Conservation (phyloP, 2,113 vertebrate genomes). For the Phasianus colchicus region DNA sequence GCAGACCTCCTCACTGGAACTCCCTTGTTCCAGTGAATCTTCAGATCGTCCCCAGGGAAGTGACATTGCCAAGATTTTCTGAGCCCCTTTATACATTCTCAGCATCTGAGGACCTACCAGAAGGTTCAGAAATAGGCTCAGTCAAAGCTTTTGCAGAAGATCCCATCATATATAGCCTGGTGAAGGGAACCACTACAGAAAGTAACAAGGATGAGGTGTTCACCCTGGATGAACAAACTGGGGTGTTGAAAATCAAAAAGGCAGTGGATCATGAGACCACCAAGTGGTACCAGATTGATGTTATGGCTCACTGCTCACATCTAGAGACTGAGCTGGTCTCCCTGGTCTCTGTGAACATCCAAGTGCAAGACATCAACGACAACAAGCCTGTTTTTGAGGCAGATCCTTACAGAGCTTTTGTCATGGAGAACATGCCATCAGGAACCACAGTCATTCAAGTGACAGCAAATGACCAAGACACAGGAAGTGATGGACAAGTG, state of each 20-base stretch:
- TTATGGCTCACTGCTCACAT: constrained; percentile 90
- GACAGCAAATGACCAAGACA: constrained; percentile 95
- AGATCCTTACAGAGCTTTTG: constrained; percentile 90
- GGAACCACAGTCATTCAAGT: constrained; percentile 96
- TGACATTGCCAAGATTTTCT: constrained; percentile 91
- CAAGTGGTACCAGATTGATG: constrained; percentile 95
- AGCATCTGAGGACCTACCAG: constrained; percentile 89
- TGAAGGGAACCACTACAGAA: constrained; percentile 92
- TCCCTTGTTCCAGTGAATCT: constrained; percentile 89
- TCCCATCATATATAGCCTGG: constrained; percentile 95
- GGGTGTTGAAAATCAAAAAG: constrained; percentile 89
- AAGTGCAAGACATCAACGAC: constrained; percentile 96
- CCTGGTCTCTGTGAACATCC: constrained; percentile 91
- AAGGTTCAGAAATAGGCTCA: constrained; percentile 91
- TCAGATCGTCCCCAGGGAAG: constrained; percentile 90
- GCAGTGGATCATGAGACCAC: constrained; percentile 92
- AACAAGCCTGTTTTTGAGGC: constrained; percentile 95
- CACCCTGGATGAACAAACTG: constrained; percentile 87
- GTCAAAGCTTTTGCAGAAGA: constrained; percentile 89
- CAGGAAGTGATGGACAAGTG: constrained; percentile 89
- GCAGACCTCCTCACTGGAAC: constrained; percentile 90
- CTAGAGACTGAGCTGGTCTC: constrained; percentile 89
- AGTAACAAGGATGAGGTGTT: constrained; percentile 93
- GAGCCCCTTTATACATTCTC: constrained; percentile 96
- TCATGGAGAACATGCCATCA: constrained; percentile 94